These are phyloP conservation scores for Zeuzera pyrina DNA, from an alignment of 2,888 invertebrate species.

Conservation along the genomic window DNA sequence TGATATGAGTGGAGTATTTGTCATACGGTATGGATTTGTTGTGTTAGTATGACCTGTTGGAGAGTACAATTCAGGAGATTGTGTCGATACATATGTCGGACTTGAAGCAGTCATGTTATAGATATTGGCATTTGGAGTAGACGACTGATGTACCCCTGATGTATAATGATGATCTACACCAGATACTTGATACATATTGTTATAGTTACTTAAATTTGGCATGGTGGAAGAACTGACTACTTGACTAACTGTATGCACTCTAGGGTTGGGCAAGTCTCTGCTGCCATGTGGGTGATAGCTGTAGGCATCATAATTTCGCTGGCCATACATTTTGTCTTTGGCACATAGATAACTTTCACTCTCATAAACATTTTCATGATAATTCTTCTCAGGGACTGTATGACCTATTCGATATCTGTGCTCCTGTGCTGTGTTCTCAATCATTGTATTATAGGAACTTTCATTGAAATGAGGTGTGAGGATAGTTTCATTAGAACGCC, in stretches of 20 bases:
- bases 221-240: conserved; percentile 64
- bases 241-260: conserved; percentile 60
- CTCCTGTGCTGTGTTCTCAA: conserved; percentile 47
- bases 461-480: conserved; percentile 49
- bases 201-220: conserved; percentile 63
- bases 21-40: conserved; percentile 66
- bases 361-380: conserved; percentile 52
- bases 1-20: conserved; percentile 60
- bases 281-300: conserved; percentile 53
- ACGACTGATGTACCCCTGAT: conserved; percentile 35
- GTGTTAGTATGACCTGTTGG: conserved; percentile 66
- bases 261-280: conserved; percentile 45
- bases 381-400: conserved; percentile 43
- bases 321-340: conserved; percentile 58
- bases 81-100: conserved; percentile 59
- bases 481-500: conserved; percentile 43
- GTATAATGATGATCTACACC: conserved; percentile 45
- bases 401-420: conserved; percentile 41
- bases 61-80: conserved; percentile 62
- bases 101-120: conserved; percentile 49
- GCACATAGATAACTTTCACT: conserved; percentile 47
- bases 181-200: conserved; percentile 38
- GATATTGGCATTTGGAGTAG: conserved; percentile 49
- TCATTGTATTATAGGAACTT: conserved; percentile 33
- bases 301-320: conserved; percentile 55